phyloP scores from a whole-genome alignment of 2,113 vertebrate genomes.

The Esox niger region DNA sequence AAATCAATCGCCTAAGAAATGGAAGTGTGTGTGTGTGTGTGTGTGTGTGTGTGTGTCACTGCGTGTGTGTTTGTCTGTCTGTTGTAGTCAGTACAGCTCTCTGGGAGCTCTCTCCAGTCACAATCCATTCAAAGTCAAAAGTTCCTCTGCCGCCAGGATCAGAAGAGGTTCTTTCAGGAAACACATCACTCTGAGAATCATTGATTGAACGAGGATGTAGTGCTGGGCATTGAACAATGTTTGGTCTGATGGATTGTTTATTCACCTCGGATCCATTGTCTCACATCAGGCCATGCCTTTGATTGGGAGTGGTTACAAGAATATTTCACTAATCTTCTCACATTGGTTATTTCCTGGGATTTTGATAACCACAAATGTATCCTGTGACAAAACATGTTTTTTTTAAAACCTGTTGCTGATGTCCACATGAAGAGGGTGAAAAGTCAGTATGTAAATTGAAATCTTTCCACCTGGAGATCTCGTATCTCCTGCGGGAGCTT shows the following conservation, averaged over 20 bases:
- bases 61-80: background rate
- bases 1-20: background rate
- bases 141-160: background rate
- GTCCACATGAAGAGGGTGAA: too few species aligned
- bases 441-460: too few species aligned
- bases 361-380: too few species aligned
- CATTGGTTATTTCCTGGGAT: too few species aligned
- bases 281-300: too few species aligned
- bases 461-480: too few species aligned
- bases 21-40: background rate
- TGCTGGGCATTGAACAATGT: conserved; percentile 35
- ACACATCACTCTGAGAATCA: background rate
- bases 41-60: too few species aligned
- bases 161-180: conserved; percentile 15
- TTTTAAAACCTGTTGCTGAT: too few species aligned
- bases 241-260: conserved; percentile 31
- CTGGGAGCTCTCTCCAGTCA: background rate
- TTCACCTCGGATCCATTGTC: conserved; percentile 30
- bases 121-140: background rate
- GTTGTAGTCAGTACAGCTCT: background rate
- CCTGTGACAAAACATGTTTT: too few species aligned
- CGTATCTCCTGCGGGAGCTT: too few species aligned
- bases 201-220: conserved; percentile 24
- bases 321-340: too few species aligned
- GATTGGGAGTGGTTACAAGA: too few species aligned